Base-by-base conservation (phyloP, 2,888 invertebrate genomes). In the Saturnia pavonia region DNA sequence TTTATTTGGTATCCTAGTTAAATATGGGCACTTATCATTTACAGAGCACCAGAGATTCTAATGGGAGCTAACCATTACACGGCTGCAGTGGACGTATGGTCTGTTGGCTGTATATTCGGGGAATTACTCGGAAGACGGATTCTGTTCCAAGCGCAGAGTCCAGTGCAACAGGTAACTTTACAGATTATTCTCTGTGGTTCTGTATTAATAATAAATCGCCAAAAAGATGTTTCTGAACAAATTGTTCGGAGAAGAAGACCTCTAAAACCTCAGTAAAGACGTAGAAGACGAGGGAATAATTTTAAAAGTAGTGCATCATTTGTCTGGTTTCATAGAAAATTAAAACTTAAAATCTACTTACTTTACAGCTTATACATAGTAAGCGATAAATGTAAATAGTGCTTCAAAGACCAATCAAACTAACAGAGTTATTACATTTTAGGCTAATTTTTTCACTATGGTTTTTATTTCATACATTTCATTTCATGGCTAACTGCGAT, bases 41-140 rank as follows among this genome's bases (percentile, higher is more conserved):
- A 7, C 91, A 94, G 99, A 77, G 99, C 99, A 34, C 99, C 99
- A 0, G 99, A 99, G 94, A 98, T 99, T 82, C 95, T 99, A 74
- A 99, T 99, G 99, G 99, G 99, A 45, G 99, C 99, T 45, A 97
- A 97, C 82, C 99, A 99, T 88, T 99, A 99, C 94, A 97, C 98
- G 11, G 97, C 97, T 14, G 98, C 99, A 7, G 98, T 99, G 67
- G 99, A 99, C 89, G 98, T 99, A 70, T 99, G 99, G 99, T 99
- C 99, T 65, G 99, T 99, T 67, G 99, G 99, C 67, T 99, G 99
- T 92, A 99, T 99, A 90, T 99, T 99, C 88, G 99, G 99, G 57
- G 99, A 99, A 89, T 95, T 99, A 73, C 95, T 99, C 68, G 98
- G 99, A 72, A 95, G 99, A 76, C 95, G 99, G 82, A 99, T 99